phyloP scores from a whole-genome alignment of 2,888 invertebrate genomes.

The Bembecia ichneumoniformis region DNA sequence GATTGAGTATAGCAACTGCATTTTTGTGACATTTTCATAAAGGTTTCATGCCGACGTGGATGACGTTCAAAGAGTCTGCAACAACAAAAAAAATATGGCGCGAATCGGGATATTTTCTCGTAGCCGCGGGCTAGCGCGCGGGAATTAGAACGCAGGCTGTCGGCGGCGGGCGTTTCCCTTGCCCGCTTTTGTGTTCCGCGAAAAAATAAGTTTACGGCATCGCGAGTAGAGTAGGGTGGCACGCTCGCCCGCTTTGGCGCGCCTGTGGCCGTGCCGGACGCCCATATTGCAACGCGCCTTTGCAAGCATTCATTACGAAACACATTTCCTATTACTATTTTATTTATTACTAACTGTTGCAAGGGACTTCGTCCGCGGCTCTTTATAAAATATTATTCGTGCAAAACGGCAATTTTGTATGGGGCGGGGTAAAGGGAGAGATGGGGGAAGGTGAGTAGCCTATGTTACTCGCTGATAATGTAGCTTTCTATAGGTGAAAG shows the following conservation, averaged over 20 bases:
- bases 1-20: too few relatives aligned
- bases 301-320: neutral
- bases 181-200: slow-evolving; percentile 16
- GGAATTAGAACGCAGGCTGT: slow-evolving; percentile 17
- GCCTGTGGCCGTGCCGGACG: slow-evolving; percentile 1
- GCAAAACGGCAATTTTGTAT: too few relatives aligned
- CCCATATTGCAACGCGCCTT: neutral
- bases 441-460: too few relatives aligned
- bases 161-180: slow-evolving; percentile 12
- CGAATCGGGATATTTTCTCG: slow-evolving; percentile 9
- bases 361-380: too few relatives aligned
- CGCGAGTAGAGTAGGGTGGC: slow-evolving; percentile 6
- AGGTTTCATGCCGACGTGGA: neutral
- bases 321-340: neutral
- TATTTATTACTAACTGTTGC: neutral
- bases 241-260: slow-evolving; percentile 2
- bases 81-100: neutral
- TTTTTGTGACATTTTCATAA: neutral
- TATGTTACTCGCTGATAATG: too few relatives aligned
- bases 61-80: neutral
- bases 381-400: too few relatives aligned
- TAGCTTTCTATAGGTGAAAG: too few relatives aligned
- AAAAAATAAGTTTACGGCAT: slow-evolving; percentile 21
- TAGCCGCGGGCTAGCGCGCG: slow-evolving; percentile 18
- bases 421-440: too few relatives aligned